Conservation (phyloP, 1,140 invertebrate genomes). For the Phymastichus coffea region DNA sequence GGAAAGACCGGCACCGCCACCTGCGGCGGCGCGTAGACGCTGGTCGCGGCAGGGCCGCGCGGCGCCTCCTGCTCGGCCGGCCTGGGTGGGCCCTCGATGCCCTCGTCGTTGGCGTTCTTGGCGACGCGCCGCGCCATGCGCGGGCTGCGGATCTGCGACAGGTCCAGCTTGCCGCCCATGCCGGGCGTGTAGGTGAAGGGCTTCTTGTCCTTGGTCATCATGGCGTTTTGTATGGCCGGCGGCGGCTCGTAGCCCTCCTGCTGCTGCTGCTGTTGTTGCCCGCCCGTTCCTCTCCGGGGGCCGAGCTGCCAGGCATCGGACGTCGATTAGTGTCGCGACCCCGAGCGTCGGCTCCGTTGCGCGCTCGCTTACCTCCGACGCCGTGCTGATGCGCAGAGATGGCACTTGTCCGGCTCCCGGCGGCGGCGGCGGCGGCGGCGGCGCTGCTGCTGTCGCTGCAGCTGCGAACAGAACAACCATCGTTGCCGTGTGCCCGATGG, state of each 20-base stretch:
- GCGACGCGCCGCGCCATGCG: slow-evolving; percentile 80
- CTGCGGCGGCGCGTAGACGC: slow-evolving; percentile 61
- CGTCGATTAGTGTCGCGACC: no score
- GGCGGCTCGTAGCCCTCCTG: slow-evolving; percentile 68
- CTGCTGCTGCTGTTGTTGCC: no score
- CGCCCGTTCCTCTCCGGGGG: slow-evolving; percentile 29
- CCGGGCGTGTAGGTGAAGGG: slow-evolving; percentile 93
- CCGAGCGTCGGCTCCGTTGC: no score
- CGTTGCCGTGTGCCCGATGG: no score
- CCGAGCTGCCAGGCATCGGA: not conserved
- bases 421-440: slow-evolving; percentile 58
- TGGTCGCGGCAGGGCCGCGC: no score
- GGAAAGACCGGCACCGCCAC: slow-evolving; percentile 72
- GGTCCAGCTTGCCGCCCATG: slow-evolving; percentile 74
- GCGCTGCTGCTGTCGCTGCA: no score
- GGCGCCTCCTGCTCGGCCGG: no score
- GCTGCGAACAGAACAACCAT: no score
- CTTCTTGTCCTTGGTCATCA: slow-evolving; percentile 94
- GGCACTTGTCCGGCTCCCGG: slow-evolving; percentile 57
- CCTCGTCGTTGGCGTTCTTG: slow-evolving; percentile 66
- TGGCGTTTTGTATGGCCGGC: slow-evolving; percentile 86
- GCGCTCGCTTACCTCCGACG: slow-evolving; percentile 53
- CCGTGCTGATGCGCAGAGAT: slow-evolving; percentile 56
- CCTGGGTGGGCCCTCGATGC: slow-evolving; percentile 53
- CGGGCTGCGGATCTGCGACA: slow-evolving; percentile 86